A percentile compares a stretch with the other conserved stretches of the same genome.
phyloP scores from a whole-genome alignment of 2,113 vertebrate genomes.

The Leuciscus idus region DNA sequence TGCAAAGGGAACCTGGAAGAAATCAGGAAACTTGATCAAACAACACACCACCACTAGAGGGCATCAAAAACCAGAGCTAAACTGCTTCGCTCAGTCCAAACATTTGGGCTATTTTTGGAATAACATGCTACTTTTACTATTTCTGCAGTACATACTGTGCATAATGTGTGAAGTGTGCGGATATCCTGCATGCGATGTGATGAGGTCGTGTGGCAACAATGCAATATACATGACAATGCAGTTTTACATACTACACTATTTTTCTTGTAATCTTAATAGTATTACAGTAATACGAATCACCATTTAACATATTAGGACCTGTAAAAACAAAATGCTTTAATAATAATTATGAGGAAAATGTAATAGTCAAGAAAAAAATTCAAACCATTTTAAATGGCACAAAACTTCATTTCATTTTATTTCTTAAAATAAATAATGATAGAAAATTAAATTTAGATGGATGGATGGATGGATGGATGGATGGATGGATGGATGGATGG shows the following conservation, averaged over 20 bases:
- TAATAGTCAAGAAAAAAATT: too few species aligned
- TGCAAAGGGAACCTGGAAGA: slow-evolving; percentile 91
- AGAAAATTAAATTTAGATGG: too few species aligned
- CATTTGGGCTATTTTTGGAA: too few species aligned
- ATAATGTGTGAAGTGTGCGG: neutral
- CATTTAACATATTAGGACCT: neutral
- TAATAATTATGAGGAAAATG: too few species aligned
- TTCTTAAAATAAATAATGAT: too few species aligned
- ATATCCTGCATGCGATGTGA: neutral
- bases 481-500: too few species aligned
- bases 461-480: too few species aligned
- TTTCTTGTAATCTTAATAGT: neutral
- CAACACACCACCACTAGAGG: slow-evolving; percentile 5
- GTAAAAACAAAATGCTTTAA: neutral
- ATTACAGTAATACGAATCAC: neutral
- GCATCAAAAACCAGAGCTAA: neutral
- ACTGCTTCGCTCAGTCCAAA: neutral
- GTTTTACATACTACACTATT: neutral
- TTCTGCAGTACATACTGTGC: neutral
- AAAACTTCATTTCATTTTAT: too few species aligned
- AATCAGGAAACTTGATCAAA: neutral
- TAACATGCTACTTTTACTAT: neutral
- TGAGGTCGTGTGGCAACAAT: neutral
- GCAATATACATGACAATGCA: neutral
- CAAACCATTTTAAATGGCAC: too few species aligned